Evolutionary conservation across 2,888 invertebrate species (phyloP), one percentile per base, ranked within the genome.

Genomic region (Apeira syringaria): DNA sequence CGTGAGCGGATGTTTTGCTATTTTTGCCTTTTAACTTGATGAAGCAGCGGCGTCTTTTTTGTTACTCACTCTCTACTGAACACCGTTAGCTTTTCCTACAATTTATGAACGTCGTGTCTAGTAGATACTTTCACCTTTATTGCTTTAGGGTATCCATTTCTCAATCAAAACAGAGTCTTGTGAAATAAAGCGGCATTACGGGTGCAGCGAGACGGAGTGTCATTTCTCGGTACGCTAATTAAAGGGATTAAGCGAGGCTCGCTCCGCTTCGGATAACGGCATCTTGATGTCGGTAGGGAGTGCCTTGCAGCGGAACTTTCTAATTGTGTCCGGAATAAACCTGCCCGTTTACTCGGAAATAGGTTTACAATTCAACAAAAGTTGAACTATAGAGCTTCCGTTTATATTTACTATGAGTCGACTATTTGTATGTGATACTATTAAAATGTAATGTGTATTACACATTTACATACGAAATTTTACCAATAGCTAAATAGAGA

Each of bases 161-260:
- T 43, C 43, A 43, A 48, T 48, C 36, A 43, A 41, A 50, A 52
- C 47, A 46, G 29, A 38, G 50, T 52, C 25, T 26, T 41, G 39
- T 26, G 31, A 50, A 53, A 47, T 45, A 53, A 49, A 49, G 31
- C 20, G 26, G 41, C 15, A 47, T 49, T 49, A 45, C 43, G 41
- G 36, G 27, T 49, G 51, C 44, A 46, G 46, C 50, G 47, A 50
- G 52, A 50, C 40, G 36, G 53, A 60, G 61, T 68, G 64, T 65
- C 66, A 66, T 74, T 70, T 68, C 67, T 73, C 59, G 63, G 64
- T 57, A 59, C 62, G 73, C 74, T 79, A 80, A 81, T 83, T 81
- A 81, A 79, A 71, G 67, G 75, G 74, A 80, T 79, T 71, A 76
- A 66, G 61, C 57, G 53, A 63, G 54, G 65, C 62, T 63, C 60